Evolutionary conservation across 2,888 invertebrate species (phyloP).

Genomic region (Euzophera pinguis): DNA sequence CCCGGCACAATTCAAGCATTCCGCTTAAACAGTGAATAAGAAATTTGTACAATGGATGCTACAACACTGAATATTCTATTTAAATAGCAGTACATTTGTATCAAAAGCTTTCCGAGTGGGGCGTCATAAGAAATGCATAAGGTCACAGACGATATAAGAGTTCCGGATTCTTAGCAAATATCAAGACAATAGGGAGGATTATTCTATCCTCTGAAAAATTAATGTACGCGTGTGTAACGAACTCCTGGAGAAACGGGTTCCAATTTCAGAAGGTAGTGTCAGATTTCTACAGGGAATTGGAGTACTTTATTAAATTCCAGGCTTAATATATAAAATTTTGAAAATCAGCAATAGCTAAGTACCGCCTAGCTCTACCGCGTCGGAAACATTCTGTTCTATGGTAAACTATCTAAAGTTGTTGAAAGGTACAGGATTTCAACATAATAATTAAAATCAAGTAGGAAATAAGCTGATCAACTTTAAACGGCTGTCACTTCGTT

Average conservation of each 20-base stretch:
- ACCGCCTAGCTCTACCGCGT: too few relatives aligned
- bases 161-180: conserved; percentile 40
- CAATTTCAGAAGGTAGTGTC: neutral
- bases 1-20: conserved; percentile 45
- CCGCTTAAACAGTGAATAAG: conserved; percentile 64
- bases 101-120: conserved; percentile 56
- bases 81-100: conserved; percentile 69
- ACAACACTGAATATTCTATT: conserved; percentile 69
- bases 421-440: too few relatives aligned
- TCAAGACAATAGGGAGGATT: conserved; percentile 31
- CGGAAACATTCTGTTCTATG: too few relatives aligned
- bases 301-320: too few relatives aligned
- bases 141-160: conserved; percentile 50
- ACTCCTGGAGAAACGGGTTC: neutral
- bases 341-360: too few relatives aligned
- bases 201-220: conserved; percentile 5
- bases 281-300: neutral
- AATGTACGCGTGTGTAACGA: conserved; percentile 6
- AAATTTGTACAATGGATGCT: conserved; percentile 62
- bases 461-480: too few relatives aligned
- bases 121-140: conserved; percentile 67
- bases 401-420: too few relatives aligned
- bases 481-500: too few relatives aligned
- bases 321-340: too few relatives aligned
- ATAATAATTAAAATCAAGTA: too few relatives aligned